A percentile compares a stretch with the other conserved stretches of the same genome.
These are phyloP conservation scores for Lepidostoma basale DNA, from an alignment of 1,140 invertebrate species.

Conservation along the genomic window DNA sequence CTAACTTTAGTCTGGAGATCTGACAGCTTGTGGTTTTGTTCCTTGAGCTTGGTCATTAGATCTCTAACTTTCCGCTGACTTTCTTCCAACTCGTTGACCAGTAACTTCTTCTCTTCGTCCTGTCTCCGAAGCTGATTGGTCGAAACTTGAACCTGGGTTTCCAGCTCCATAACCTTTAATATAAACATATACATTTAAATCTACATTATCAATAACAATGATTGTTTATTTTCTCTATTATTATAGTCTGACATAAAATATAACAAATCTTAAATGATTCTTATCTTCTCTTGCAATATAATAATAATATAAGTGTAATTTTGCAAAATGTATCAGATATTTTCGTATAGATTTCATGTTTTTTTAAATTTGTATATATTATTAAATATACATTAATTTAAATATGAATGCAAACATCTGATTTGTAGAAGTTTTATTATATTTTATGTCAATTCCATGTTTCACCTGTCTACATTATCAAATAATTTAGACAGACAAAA, in stretches of 20 bases:
- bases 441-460: no score
- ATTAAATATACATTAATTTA: not conserved
- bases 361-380: not conserved
- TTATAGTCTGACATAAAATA: not conserved
- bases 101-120: slow-evolving; percentile 88
- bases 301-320: not conserved
- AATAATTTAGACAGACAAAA: no score
- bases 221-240: not conserved
- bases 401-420: no score
- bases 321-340: not conserved
- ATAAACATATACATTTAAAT: not conserved
- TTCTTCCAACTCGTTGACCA: slow-evolving; percentile 78
- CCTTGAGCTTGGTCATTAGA: slow-evolving; percentile 76
- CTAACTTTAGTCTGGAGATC: slow-evolving; percentile 82
- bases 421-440: no score
- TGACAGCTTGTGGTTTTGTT: slow-evolving; percentile 85
- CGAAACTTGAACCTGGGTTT: slow-evolving; percentile 95
- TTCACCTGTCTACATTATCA: no score
- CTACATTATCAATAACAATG: not conserved
- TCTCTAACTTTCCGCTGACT: slow-evolving; percentile 76
- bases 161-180: slow-evolving; percentile 90
- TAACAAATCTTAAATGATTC: not conserved
- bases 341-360: not conserved
- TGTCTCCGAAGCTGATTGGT: slow-evolving; percentile 92
- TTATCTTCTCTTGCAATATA: not conserved